These are phyloP conservation scores for Pristionchus entomophagus DNA, from an alignment of 2,888 invertebrate genomes.

Conservation along the genomic window DNA sequence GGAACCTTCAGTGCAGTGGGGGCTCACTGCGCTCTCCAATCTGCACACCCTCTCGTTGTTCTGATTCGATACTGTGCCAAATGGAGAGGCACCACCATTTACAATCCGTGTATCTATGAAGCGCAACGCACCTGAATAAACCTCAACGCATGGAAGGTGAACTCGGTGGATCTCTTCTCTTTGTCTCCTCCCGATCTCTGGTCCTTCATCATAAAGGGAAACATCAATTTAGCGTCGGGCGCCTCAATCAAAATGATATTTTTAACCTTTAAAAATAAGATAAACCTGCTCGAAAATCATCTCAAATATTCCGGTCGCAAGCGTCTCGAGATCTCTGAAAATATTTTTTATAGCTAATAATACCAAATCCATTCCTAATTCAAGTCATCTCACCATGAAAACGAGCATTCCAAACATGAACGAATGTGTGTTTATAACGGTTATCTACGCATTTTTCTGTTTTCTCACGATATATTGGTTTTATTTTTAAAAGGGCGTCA, in stretches of 20 bases:
- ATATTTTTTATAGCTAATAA: not conserved
- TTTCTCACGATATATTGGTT: no score
- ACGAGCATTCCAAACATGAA: no score
- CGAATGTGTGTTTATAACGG: no score
- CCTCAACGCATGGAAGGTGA: slow-evolving; percentile 65
- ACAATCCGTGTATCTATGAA: not conserved
- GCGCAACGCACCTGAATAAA: slow-evolving; percentile 56
- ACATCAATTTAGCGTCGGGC: slow-evolving; percentile 65
- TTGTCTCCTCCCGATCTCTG: not conserved
- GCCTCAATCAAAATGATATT: slow-evolving; percentile 43
- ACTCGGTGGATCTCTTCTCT: slow-evolving; percentile 64
- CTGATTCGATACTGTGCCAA: not conserved
- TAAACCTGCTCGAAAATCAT: slow-evolving; percentile 64
- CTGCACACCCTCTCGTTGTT: no score
- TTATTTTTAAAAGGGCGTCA: no score
- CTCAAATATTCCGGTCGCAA: slow-evolving; percentile 64
- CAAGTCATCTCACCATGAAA: no score
- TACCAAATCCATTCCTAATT: not conserved
- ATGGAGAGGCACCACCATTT: not conserved
- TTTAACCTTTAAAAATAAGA: not conserved
- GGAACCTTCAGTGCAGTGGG: no score
- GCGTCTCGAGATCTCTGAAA: slow-evolving; percentile 61
- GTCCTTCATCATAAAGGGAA: slow-evolving; percentile 63
- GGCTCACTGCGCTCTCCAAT: no score
- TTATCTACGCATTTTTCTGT: no score